These are phyloP conservation scores for Orchesella flavescens DNA, from an alignment of 2,888 invertebrate species.

Conservation along the genomic window DNA sequence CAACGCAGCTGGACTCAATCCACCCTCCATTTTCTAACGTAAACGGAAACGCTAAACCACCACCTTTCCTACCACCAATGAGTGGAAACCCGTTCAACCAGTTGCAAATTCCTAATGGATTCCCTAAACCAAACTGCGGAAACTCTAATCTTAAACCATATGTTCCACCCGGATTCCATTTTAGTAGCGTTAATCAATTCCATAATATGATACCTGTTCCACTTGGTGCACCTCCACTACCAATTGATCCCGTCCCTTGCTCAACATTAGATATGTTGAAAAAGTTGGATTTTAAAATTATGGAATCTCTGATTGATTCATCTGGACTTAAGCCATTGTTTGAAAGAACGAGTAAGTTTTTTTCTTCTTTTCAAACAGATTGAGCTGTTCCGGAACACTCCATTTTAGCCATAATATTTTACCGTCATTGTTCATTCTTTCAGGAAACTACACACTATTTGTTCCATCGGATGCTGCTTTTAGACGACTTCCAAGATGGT, in stretches of 20 bases:
- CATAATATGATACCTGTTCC: constrained; percentile 30
- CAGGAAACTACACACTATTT: constrained; percentile 71
- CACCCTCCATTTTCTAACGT: background rate
- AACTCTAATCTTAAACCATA: constrained; percentile 48
- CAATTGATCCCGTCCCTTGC: constrained; percentile 44
- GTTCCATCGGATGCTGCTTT: constrained; percentile 71
- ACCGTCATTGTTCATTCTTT: background rate
- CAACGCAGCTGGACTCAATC: background rate
- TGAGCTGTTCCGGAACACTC: background rate
- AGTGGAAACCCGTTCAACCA: background rate
- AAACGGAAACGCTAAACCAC: background rate
- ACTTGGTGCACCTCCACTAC: background rate
- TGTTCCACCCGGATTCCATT: constrained; percentile 67
- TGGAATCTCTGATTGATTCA: constrained; percentile 61
- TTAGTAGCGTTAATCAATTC: constrained; percentile 53
- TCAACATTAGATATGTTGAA: constrained; percentile 66
- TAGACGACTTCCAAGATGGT: constrained; percentile 68
- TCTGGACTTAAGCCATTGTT: constrained; percentile 65
- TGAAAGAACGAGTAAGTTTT: constrained; percentile 63
- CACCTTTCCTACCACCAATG: background rate
- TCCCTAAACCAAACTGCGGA: constrained; percentile 27
- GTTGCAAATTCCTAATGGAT: background rate
- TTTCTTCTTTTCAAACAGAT: background rate
- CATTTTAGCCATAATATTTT: background rate
- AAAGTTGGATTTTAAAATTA: constrained; percentile 65